These are phyloP conservation scores for Agraylea sexmaculata DNA, from an alignment of 1,140 invertebrate species.

Conservation along the genomic window DNA sequence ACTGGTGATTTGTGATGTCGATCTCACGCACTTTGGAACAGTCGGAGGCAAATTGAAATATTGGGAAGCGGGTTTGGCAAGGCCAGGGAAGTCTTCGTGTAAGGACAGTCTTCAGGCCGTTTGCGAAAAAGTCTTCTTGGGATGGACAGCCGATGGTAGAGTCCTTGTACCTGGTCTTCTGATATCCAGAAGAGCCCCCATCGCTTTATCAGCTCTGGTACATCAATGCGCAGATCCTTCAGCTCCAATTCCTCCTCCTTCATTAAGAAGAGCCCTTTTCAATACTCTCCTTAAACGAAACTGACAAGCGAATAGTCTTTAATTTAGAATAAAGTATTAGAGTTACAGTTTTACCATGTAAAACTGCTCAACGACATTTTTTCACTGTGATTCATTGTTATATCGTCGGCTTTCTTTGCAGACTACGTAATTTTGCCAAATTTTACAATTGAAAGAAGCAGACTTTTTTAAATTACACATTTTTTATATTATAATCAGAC, in stretches of 20 bases:
- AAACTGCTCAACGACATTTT: too few species aligned
- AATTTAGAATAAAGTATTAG: too few species aligned
- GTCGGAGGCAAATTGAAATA: slow-evolving; percentile 42
- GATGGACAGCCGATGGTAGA: slow-evolving; percentile 45
- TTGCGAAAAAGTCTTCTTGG: slow-evolving; percentile 51
- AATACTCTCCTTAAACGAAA: slow-evolving; percentile 37
- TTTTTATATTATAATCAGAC: too few species aligned
- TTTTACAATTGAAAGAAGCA: too few species aligned
- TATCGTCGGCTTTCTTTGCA: too few species aligned
- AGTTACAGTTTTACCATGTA: too few species aligned
- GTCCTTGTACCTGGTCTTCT: slow-evolving; percentile 48
- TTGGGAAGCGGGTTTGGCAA: slow-evolving; percentile 47
- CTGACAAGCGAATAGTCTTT: too few species aligned
- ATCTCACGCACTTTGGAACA: slow-evolving; percentile 53
- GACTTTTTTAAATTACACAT: too few species aligned
- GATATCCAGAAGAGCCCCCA: slow-evolving; percentile 44
- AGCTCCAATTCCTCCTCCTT: slow-evolving; percentile 31
- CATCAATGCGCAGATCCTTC: slow-evolving; percentile 45
- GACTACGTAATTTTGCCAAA: too few species aligned
- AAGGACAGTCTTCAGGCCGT: slow-evolving; percentile 50
- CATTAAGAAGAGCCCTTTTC: slow-evolving; percentile 37
- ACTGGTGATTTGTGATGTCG: slow-evolving; percentile 54
- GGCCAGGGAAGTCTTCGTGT: slow-evolving; percentile 37
- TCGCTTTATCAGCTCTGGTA: slow-evolving; percentile 39
- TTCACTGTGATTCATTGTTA: too few species aligned